Base-by-base conservation (phyloP, 2,113 vertebrate genomes). In the Polypterus senegalus region DNA sequence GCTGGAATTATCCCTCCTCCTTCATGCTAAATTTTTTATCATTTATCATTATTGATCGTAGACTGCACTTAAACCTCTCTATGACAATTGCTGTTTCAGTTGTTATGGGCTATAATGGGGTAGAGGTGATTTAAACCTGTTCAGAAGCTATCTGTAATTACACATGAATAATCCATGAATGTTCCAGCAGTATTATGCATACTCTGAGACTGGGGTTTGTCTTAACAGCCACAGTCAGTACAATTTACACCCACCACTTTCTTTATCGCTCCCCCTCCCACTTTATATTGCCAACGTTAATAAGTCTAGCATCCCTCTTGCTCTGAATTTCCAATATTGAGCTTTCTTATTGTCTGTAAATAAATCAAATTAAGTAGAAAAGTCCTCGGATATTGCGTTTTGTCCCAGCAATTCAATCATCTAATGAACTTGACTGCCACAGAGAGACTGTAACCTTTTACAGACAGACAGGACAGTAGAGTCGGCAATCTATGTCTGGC, bases 131-230 rank as follows among this genome's bases (percentile, higher is more conserved):
- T 97, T 93, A 92, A 92, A 91, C 84, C 79, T 75, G 77, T 87
- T 88, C 86, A 87, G 90, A 90, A 90, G 89, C 89, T 90, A 92
- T 92, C 89, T 91, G 88, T 92, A 88, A 91, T 93, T 94, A 88
- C 81, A 86, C 86, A 91, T 92, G 90, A 96, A 94, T 92, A 91
- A 92, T 90, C 89, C 86, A 89, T 93, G 87, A 89, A 88, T 84
- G 80, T 78, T 76, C 71, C 70, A 73, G 67, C 74, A 80, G 45
- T 3, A 43, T 69, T 66, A 73, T 47, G 71, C 74, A 81, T 79
- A 78, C 81, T 79, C 81, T 80, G 80, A 86, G 74, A 79, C 74
- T 77, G 72, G 76, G 58, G 43, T 56, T 60, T 48, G 51, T 57
- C 8, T 7, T 7, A 78, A 77, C 74, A 79, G 79, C 74, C 67